Percentiles rank a stretch among this genome's conserved stretches.
phyloP scores from a whole-genome alignment of 2,797 vertebrate genomes.

The Xerus rutilus region DNA sequence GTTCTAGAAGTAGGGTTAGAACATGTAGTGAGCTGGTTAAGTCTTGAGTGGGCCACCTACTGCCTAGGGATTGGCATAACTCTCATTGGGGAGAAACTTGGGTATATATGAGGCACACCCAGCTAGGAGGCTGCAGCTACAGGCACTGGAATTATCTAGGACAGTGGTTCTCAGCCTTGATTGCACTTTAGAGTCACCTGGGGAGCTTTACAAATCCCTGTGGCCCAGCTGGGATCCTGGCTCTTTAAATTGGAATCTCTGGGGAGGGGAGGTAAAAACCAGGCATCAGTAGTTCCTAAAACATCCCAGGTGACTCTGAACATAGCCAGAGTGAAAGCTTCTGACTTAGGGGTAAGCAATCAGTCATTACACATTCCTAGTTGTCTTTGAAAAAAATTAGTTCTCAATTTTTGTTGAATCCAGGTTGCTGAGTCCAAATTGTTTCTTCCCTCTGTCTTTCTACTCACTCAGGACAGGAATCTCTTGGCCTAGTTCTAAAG shows the following conservation, averaged over 20 bases:
- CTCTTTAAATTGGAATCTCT: constrained; percentile 36
- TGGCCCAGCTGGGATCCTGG: background rate
- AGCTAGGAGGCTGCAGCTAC: background rate
- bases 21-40: background rate
- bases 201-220: background rate
- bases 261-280: background rate
- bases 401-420: constrained; percentile 38
- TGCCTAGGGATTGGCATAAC: background rate
- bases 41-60: background rate
- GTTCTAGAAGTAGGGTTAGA: background rate
- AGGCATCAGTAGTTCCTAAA: background rate
- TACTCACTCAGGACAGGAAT: background rate
- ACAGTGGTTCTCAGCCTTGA: background rate
- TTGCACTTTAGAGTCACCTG: background rate
- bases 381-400: background rate
- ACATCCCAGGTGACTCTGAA: background rate
- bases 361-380: background rate
- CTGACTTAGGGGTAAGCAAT: background rate
- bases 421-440: background rate
- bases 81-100: background rate
- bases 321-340: background rate
- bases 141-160: background rate
- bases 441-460: background rate
- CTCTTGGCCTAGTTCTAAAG: background rate
- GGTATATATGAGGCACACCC: background rate